Evolutionary conservation across 2,888 invertebrate genomes (phyloP).

Genomic region (Hypomecis punctinalis): DNA sequence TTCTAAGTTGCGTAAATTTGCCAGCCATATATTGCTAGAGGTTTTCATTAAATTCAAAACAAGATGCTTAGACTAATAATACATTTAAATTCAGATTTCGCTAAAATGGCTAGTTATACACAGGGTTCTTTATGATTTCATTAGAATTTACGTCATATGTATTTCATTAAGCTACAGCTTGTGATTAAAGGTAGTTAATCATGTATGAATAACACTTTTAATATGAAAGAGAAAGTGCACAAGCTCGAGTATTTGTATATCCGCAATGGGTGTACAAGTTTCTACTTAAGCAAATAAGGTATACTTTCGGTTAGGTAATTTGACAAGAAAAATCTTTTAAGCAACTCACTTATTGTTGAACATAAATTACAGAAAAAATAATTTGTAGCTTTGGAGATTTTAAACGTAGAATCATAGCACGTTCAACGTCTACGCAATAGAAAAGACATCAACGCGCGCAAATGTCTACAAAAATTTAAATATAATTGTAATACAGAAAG

Average conservation of each 20-base stretch:
- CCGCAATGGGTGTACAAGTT: conserved; percentile 23
- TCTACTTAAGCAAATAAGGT: conserved; percentile 7
- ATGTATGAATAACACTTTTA: conserved; percentile 18
- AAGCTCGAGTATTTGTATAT: conserved; percentile 20
- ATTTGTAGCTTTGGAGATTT: neutral
- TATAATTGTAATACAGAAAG: too few species aligned
- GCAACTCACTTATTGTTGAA: neutral
- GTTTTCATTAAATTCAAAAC: conserved; percentile 14
- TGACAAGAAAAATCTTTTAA: neutral
- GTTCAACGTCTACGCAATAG: conserved; percentile 9
- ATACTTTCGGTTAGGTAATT: neutral
- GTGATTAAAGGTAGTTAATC: neutral
- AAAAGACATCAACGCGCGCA: conserved; percentile 42
- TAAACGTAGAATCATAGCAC: neutral
- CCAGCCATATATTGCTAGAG: neutral
- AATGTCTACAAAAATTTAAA: neutral
- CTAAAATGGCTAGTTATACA: conserved; percentile 1
- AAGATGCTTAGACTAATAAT: neutral
- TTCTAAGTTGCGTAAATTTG: too few species aligned
- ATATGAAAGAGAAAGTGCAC: conserved; percentile 29
- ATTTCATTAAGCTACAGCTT: conserved; percentile 8
- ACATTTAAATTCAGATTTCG: neutral
- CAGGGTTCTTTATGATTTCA: neutral
- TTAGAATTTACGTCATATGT: conserved; percentile 7
- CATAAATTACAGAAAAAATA: neutral